These are phyloP conservation scores for Pyxicephalus adspersus DNA, from an alignment of 2,113 vertebrate species.

Conservation along the genomic window DNA sequence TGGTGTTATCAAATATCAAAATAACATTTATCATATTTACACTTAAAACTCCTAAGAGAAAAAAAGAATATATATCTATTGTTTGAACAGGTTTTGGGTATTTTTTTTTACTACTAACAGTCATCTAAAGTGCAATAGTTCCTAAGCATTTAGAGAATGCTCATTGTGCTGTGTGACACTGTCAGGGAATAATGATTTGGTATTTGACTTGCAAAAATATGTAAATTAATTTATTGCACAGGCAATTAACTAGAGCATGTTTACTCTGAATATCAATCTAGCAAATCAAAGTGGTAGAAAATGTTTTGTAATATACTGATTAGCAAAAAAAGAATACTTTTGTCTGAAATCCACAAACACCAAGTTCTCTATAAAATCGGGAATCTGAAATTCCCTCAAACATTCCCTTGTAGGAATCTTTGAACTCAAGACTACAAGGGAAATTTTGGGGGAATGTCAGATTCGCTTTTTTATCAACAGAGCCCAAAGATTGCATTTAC, in stretches of 20 bases:
- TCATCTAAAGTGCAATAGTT: too few relatives aligned
- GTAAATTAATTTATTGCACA: background rate
- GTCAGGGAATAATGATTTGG: background rate
- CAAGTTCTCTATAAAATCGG: too few relatives aligned
- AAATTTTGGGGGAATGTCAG: too few relatives aligned
- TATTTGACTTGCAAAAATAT: background rate
- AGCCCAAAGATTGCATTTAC: too few relatives aligned
- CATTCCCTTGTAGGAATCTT: too few relatives aligned
- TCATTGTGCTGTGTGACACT: background rate
- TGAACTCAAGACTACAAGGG: too few relatives aligned
- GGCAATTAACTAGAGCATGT: background rate
- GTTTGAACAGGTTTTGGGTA: too few relatives aligned
- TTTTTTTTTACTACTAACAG: too few relatives aligned
- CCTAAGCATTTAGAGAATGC: too few relatives aligned
- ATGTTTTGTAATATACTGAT: background rate
- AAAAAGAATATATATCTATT: background rate
- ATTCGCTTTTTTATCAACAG: too few relatives aligned
- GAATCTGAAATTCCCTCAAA: too few relatives aligned
- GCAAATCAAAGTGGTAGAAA: background rate
- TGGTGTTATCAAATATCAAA: background rate
- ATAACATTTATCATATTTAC: background rate
- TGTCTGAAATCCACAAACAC: too few relatives aligned
- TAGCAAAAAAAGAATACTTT: background rate
- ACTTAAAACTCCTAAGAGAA: background rate
- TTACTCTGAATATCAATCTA: background rate